A percentile compares a stretch with the other conserved stretches of the same genome.
These are phyloP conservation scores for Amphiura filiformis DNA, from an alignment of 35 echinoderm and acorn worm genomes.

Conservation along the genomic window DNA sequence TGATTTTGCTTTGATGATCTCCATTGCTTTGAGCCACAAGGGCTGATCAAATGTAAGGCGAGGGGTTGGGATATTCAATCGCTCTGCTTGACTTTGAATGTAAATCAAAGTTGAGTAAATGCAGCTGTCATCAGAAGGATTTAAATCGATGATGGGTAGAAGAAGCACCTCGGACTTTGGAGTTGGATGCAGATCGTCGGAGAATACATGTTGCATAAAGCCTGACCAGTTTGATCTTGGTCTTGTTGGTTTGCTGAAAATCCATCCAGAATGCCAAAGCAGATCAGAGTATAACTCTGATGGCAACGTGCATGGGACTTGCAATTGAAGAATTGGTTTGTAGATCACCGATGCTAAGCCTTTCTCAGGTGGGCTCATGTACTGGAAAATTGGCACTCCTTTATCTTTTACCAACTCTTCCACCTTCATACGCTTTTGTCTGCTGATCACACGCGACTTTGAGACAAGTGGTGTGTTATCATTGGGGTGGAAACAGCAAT, in stretches of 20 bases:
- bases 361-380: too few species aligned
- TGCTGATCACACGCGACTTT: too few species aligned
- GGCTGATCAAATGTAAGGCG: background rate
- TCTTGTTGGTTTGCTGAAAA: background rate
- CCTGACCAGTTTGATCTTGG: background rate
- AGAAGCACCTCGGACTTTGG: background rate
- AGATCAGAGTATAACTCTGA: background rate
- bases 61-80: background rate
- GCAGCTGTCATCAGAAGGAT: background rate
- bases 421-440: too few species aligned
- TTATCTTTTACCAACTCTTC: too few species aligned
- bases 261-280: background rate
- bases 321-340: too few species aligned
- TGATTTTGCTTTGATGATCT: background rate
- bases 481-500: slow-evolving; percentile 40
- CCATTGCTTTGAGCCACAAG: background rate
- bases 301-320: background rate
- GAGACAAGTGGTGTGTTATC: too few species aligned
- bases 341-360: too few species aligned
- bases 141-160: background rate
- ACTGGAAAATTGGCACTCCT: too few species aligned
- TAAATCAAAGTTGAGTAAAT: background rate
- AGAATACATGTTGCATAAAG: background rate
- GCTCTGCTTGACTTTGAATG: background rate
- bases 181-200: background rate